phyloP scores from a whole-genome alignment of 2,797 vertebrate genomes.

The Mycteria americana region DNA sequence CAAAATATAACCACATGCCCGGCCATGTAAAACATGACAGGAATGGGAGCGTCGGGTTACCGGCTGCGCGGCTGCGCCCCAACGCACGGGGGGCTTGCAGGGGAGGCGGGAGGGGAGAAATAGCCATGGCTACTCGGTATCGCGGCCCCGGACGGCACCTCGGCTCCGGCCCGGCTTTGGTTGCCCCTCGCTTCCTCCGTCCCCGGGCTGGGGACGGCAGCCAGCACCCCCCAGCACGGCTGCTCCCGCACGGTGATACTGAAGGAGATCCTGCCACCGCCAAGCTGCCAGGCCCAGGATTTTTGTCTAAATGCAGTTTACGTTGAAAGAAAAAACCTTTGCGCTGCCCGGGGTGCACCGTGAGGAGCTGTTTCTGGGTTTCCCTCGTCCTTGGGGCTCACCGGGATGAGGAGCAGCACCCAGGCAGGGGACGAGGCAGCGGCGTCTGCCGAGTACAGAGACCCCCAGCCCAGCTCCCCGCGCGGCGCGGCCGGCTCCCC shows the following conservation, averaged over 20 bases:
- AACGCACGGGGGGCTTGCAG: fast-evolving
- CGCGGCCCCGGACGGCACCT: neutral
- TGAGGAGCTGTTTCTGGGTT: neutral
- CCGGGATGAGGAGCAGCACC: neutral
- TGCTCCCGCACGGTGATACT: fast-evolving
- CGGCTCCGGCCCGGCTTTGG: fast-evolving
- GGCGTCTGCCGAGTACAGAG: fast-evolving
- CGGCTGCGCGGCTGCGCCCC: neutral
- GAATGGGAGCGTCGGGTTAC: neutral
- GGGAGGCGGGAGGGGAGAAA: neutral
- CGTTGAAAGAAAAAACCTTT: fast-evolving
- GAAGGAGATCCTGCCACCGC: neutral
- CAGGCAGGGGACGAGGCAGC: neutral
- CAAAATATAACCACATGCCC: conserved; percentile 42
- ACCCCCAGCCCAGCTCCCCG: neutral
- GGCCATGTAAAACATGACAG: conserved; percentile 6
- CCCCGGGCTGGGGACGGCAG: neutral
- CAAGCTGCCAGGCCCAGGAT: fast-evolving
- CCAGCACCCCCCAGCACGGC: fast-evolving
- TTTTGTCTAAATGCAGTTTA: neutral
- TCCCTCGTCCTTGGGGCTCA: fast-evolving
- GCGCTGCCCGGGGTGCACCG: fast-evolving
- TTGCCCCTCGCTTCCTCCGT: neutral
- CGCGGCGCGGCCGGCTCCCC: neutral
- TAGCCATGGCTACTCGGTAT: fast-evolving